Conservation (phyloP, 2,888 invertebrate species). For the Drosophila crucigera region DNA sequence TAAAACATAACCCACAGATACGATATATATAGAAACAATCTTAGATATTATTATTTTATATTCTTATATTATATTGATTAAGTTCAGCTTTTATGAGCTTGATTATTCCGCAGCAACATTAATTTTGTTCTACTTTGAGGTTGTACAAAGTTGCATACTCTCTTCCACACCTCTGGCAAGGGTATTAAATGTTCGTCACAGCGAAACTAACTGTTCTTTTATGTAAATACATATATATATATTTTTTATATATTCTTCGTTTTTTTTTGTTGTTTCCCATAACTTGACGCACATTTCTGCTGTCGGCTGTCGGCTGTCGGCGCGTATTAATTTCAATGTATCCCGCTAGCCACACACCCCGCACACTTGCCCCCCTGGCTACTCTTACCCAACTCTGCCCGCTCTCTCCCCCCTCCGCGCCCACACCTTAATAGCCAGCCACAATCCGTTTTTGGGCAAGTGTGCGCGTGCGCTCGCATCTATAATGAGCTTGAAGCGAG, state of each 20-base stretch:
- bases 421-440: slow-evolving; percentile 26
- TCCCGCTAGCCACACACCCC: slow-evolving; percentile 20
- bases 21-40: neutral
- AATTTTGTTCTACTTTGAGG: neutral
- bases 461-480: slow-evolving; percentile 77
- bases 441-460: slow-evolving; percentile 73
- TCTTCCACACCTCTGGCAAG: neutral
- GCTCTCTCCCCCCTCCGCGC: neutral
- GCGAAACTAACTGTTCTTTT: slow-evolving; percentile 3
- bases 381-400: neutral
- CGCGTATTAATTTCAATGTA: slow-evolving; percentile 76
- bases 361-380: neutral
- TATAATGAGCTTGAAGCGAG: slow-evolving; percentile 58
- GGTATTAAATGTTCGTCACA: slow-evolving; percentile 1
- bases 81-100: neutral
- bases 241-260: neutral
- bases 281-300: slow-evolving; percentile 70
- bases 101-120: neutral
- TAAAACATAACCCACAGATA: neutral
- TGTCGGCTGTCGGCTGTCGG: slow-evolving; percentile 57
- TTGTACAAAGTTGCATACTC: neutral
- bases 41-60: neutral
- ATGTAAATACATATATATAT: neutral
- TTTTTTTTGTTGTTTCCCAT: slow-evolving; percentile 34
- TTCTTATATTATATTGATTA: neutral